Base-by-base conservation (phyloP, 2,113 vertebrate genomes). In the Octodon degus region DNA sequence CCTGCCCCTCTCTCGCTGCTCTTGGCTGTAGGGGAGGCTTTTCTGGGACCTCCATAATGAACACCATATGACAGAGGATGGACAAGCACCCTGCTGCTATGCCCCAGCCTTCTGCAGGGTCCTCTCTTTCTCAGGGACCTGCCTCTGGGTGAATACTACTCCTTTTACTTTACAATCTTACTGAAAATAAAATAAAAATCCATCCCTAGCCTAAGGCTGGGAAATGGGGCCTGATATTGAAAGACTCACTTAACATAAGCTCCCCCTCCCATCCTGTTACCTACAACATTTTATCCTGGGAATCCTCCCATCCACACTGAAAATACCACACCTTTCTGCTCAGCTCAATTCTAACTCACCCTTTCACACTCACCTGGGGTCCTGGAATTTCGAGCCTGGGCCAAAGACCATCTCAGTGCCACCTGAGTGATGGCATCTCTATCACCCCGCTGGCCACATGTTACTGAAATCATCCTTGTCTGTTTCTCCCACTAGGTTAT, bases 401-500 rank as follows among this genome's bases (percentile, higher is more conserved):
- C 32, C 7, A 58, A 12, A 60, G 32, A 30, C 16, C 10, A 0
- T 30, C 19, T 65, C 53, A 19, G 17, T 19, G 34, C 37, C 76
- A 47, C 67, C 77, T 50, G 20, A 60, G 20, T 50, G 85, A 43
- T 0, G 20, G 70, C 19, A 68, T 5, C 47, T 20, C 70, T n/a
- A 20, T 24, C 22, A 3, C 22, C 27, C 84, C 16, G 4, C 19
- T 43, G 7, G n/a, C n/a, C 50, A 53, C 5, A 1, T 0, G 0
- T n/a, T 43, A 67, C 37, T 60, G 24, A 70, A 80, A 77, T 40
- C 70, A 22, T 58, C 79, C 55, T 89, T 40, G 63, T 86, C 55
- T 34, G 47, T 37, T 86, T 88, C 82, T 96, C 79, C 67, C 60
- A 74, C 10, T 16, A 67, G 70, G 67, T 3, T 40, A 32, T 17